Evolutionary conservation across 2,888 invertebrate species (phyloP).

Genomic region (Caenorhabditis virilis): DNA sequence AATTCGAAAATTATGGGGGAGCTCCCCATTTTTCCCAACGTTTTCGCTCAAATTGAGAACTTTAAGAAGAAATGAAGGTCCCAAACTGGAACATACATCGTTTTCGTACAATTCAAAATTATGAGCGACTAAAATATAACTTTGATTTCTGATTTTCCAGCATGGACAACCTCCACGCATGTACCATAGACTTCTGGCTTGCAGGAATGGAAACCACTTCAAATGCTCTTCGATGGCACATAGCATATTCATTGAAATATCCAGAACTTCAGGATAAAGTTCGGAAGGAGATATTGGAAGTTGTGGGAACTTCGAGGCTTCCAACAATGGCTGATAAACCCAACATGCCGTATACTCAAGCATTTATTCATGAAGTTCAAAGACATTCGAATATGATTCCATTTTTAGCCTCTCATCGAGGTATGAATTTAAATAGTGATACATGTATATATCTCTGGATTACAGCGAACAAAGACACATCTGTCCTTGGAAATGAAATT

Average conservation of each 20-base stretch:
- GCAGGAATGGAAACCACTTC: constrained; percentile 59
- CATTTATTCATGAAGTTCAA: constrained; percentile 37
- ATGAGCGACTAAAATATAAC: too few species aligned
- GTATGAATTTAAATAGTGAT: too few species aligned
- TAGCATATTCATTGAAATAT: constrained; percentile 44
- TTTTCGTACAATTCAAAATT: too few species aligned
- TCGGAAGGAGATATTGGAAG: constrained; percentile 32
- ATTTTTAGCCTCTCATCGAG: constrained; percentile 14
- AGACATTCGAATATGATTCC: constrained; percentile 42
- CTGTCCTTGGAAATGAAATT: constrained; percentile 12
- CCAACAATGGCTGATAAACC: constrained; percentile 40
- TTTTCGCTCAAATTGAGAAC: too few species aligned
- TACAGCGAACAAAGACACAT: constrained; percentile 23
- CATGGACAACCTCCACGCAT: constrained; percentile 13
- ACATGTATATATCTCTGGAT: too few species aligned
- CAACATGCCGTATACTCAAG: constrained; percentile 38
- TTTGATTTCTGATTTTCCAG: constrained; percentile 10
- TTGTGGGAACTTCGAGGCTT: constrained; percentile 31
- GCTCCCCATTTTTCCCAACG: too few species aligned
- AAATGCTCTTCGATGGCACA: constrained; percentile 43
- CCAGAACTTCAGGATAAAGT: constrained; percentile 47
- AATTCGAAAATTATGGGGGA: too few species aligned
- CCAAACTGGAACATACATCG: too few species aligned
- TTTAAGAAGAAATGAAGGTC: too few species aligned
- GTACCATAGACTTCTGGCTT: constrained; percentile 46